A percentile compares a stretch with the other conserved stretches of the same genome.
Evolutionary conservation across 2,888 invertebrate genomes (phyloP).

Genomic region (Drosophila paramelanica): DNA sequence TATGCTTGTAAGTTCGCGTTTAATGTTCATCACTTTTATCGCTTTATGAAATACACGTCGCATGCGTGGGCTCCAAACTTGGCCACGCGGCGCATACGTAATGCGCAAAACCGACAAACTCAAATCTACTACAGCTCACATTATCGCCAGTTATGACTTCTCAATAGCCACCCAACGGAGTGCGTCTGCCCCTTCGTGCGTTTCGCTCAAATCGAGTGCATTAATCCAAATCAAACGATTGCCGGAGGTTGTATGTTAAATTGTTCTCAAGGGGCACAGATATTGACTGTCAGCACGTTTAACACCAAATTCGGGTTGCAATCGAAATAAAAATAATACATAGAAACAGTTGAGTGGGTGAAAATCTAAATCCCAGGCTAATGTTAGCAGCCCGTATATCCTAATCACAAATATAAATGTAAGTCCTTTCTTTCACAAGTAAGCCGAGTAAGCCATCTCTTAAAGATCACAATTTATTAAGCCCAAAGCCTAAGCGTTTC

Average conservation of each 20-base stretch:
- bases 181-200: conserved; percentile 43
- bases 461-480: conserved; percentile 6
- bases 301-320: not conserved
- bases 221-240: conserved; percentile 43
- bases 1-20: conserved; percentile 63
- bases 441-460: not conserved
- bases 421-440: too few species aligned
- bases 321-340: too few species aligned
- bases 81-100: conserved; percentile 68
- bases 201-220: conserved; percentile 58
- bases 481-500: not conserved
- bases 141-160: conserved; percentile 55
- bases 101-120: conserved; percentile 30
- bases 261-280: not conserved
- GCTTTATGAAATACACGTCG: conserved; percentile 72
- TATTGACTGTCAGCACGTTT: not conserved
- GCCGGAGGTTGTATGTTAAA: not conserved
- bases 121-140: conserved; percentile 19
- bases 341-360: not conserved
- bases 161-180: conserved; percentile 46
- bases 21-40: conserved; percentile 70
- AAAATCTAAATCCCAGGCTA: too few species aligned
- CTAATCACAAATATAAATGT: not conserved
- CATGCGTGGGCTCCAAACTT: conserved; percentile 61
- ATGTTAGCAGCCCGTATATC: too few species aligned